Percentiles rank a stretch among this genome's conserved stretches.
Evolutionary conservation across 2,113 vertebrate species (phyloP).

Genomic region (Peromyscus maniculatus): DNA sequence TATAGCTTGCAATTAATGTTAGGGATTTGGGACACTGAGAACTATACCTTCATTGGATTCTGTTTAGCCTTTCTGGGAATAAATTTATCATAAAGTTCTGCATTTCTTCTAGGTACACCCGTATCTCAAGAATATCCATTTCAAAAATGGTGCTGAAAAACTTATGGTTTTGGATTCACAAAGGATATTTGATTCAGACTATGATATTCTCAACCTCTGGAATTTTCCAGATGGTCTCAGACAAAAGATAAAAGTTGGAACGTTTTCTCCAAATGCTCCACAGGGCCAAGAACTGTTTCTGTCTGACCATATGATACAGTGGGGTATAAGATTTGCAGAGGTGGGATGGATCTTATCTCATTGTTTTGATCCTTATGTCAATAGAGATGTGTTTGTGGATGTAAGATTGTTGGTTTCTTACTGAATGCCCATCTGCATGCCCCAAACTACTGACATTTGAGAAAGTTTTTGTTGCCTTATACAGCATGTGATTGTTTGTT

Average conservation of each 20-base stretch:
- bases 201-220: background rate
- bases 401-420: background rate
- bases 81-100: background rate
- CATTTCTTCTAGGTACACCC: background rate
- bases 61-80: background rate
- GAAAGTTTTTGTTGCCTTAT: background rate
- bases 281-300: background rate
- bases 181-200: background rate
- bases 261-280: background rate
- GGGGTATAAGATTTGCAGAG: background rate
- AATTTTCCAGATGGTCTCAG: background rate
- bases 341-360: background rate
- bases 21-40: background rate
- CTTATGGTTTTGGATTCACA: background rate
- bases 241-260: background rate
- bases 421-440: background rate
- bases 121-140: background rate
- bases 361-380: rapidly evolving
- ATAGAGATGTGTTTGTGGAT: background rate
- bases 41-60: background rate
- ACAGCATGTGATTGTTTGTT: too few species aligned
- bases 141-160: background rate
- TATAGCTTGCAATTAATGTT: background rate
- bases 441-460: background rate
- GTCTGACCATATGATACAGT: background rate